Evolutionary conservation across 37 sponge, comb jelly and placozoan genomes (phyloP), one percentile per base, ranked within the genome.

Genomic region (Aplysina aerophoba): DNA sequence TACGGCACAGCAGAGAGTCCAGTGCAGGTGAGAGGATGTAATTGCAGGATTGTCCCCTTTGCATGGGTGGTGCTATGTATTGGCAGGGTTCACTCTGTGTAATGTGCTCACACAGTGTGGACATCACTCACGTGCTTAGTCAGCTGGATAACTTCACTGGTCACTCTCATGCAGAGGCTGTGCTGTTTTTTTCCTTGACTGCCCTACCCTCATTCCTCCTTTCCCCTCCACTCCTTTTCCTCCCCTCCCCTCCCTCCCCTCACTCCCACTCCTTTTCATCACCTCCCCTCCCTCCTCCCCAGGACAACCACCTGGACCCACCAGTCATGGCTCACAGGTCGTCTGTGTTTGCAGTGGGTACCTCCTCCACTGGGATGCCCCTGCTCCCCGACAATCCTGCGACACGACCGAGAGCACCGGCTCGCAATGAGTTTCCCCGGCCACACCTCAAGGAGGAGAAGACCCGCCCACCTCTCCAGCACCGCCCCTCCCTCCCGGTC

Each of bases 351-450:
- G 33, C 73, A 25, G 36, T 71, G 2, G 73, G 35, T 37, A 71
- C 73, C 37, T 30, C 73, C 1, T 71, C 73, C 73, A 71, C 73
- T 31, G 73, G 73, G 2, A 71, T 71, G 73, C 73, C 73, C 4
- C 31, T 71, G 4, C 4, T 71, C 20, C 73, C 73, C 5, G 73
- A 71, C 28, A 33, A 4, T 5, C 73, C 73, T 5, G 4, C 11
- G 2, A 33, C n/a, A 2, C 31, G 73, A 28, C 73, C n/a, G 35
- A 71, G 73, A 12, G 73, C 73, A 5, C 73, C 73, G 3, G 20
- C 37, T 21, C n/a, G 73, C 20, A 71, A 71, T 71, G 73, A 71
- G 31, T 71, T 71, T 12, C 34, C 73, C 5, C 73, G 73, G 3
- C 31, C 73, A 27, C 31, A 71, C 73, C 31, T 71, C 73, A 35